Evolutionary conservation across 2,797 vertebrate genomes (phyloP).

Genomic region (Setipinna tenuifilis): DNA sequence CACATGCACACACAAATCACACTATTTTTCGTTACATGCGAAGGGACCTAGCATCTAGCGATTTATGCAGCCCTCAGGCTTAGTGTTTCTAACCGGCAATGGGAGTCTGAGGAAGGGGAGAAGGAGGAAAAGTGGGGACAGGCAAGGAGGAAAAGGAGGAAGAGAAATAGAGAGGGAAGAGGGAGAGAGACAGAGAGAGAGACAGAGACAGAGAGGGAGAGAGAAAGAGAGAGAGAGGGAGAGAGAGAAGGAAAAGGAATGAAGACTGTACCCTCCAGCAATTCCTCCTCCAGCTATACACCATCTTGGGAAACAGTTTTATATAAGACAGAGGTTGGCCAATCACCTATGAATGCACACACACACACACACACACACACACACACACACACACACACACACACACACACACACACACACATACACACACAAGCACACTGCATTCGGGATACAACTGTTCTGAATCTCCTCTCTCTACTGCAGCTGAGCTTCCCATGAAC

Average conservation of each 20-base stretch:
- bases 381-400: conserved; percentile 20
- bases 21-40: conserved; percentile 1
- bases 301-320: conserved; percentile 11
- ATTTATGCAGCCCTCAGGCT: background rate
- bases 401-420: conserved; percentile 22
- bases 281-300: background rate
- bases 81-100: background rate
- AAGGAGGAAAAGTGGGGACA: background rate
- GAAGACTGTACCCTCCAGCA: background rate
- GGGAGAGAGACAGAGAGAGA: conserved; percentile 10
- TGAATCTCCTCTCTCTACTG: background rate
- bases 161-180: background rate
- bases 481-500: background rate
- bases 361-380: conserved; percentile 30
- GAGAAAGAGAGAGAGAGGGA: background rate
- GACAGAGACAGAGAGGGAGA: background rate
- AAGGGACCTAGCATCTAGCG: background rate
- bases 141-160: background rate
- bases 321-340: conserved; percentile 4
- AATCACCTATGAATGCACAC: background rate
- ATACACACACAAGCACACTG: background rate
- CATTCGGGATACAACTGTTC: background rate
- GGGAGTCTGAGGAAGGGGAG: background rate
- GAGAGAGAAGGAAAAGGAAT: background rate
- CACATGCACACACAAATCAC: background rate